These are phyloP conservation scores for Danaus plexippus DNA, from an alignment of 1,140 invertebrate species.

Conservation along the genomic window DNA sequence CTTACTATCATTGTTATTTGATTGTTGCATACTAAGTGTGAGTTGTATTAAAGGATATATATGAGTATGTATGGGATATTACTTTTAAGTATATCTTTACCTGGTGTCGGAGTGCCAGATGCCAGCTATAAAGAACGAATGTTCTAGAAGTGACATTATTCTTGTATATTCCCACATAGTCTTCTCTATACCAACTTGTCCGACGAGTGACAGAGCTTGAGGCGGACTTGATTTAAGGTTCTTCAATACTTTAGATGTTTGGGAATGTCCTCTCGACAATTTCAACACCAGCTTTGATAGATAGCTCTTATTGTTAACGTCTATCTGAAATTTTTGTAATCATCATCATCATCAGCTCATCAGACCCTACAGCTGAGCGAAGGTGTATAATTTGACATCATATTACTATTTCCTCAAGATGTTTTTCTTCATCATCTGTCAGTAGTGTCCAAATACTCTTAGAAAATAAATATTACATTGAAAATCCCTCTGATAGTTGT, in stretches of 20 bases:
- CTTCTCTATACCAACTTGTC: conserved; percentile 62
- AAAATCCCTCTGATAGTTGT: not conserved
- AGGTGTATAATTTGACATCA: too few species aligned
- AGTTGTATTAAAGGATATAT: too few species aligned
- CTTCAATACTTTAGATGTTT: conserved; percentile 56
- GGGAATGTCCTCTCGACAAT: conserved; percentile 59
- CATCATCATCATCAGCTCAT: too few species aligned
- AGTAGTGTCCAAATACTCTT: too few species aligned
- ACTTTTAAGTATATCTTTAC: conserved; percentile 24
- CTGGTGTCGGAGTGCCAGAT: conserved; percentile 57
- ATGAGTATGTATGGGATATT: too few species aligned
- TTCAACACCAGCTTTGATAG: conserved; percentile 63
- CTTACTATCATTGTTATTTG: too few species aligned
- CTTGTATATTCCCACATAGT: conserved; percentile 66
- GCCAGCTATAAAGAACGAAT: conserved; percentile 59
- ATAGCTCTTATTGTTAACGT: conserved; percentile 63
- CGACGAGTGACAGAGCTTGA: conserved; percentile 54
- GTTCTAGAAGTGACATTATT: conserved; percentile 61
- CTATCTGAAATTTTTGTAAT: conserved; percentile 42
- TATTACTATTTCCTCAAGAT: too few species aligned
- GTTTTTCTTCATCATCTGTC: too few species aligned
- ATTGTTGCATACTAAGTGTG: too few species aligned
- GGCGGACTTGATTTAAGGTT: conserved; percentile 54
- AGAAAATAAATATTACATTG: too few species aligned
- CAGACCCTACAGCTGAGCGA: too few species aligned